Evolutionary conservation across 2,113 vertebrate species (phyloP).

Genomic region (Dicaeum eximium): DNA sequence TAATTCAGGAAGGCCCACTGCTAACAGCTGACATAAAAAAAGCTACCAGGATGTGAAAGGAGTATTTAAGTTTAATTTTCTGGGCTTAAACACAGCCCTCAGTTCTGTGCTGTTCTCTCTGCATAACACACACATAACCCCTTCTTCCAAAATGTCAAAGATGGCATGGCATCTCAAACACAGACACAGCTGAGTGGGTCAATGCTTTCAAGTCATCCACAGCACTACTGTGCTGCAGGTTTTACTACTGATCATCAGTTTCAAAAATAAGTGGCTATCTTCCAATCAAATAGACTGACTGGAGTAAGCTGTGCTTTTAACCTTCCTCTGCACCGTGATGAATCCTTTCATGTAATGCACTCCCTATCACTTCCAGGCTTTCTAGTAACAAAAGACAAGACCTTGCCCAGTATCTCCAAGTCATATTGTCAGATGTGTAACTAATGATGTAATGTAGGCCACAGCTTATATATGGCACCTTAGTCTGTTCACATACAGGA

Average conservation of each 20-base stretch:
- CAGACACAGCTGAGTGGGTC: not conserved
- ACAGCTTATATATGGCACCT: not conserved
- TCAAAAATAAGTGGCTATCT: not conserved
- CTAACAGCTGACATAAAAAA: not conserved
- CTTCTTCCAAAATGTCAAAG: not conserved
- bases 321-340: not conserved
- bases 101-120: not conserved
- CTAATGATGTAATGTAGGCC: not conserved
- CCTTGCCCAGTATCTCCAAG: accelerated
- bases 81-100: not conserved
- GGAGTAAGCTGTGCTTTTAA: not conserved
- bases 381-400: not conserved
- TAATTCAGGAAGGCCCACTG: not conserved
- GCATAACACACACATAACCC: not conserved
- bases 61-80: not conserved
- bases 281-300: not conserved
- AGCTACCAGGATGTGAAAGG: not conserved
- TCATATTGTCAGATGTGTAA: not conserved
- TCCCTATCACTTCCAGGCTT: not conserved
- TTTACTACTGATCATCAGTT: not conserved
- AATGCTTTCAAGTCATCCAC: not conserved
- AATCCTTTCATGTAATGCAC: not conserved
- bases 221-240: not conserved
- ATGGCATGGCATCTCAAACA: not conserved
- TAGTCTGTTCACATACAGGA: not conserved